Percentiles rank a stretch among this genome's conserved stretches.
phyloP scores from a whole-genome alignment of 2,888 invertebrate genomes.

The Caenorhabditis afra region DNA sequence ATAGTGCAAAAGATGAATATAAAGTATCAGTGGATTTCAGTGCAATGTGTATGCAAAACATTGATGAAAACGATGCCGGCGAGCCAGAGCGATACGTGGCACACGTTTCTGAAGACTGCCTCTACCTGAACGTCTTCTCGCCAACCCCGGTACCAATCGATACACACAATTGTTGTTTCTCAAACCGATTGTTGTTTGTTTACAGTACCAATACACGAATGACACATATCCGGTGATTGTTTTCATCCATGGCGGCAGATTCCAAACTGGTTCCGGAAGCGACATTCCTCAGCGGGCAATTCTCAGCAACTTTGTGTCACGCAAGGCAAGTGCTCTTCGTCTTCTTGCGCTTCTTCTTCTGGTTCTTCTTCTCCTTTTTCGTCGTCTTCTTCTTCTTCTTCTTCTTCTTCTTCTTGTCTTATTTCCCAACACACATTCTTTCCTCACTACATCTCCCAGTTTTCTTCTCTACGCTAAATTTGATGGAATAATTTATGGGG shows the following conservation, averaged over 20 bases:
- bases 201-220: conserved; percentile 78
- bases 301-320: conserved; percentile 82
- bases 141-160: conserved; percentile 84
- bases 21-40: conserved; percentile 55
- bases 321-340: conserved; percentile 83
- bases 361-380: background rate
- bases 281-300: conserved; percentile 76
- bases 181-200: background rate
- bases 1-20: background rate
- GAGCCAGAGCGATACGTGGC: conserved; percentile 71
- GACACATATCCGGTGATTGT: conserved; percentile 90
- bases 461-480: conserved; percentile 37
- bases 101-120: conserved; percentile 87
- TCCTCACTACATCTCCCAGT: conserved; percentile 1
- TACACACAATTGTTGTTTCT: too few species aligned
- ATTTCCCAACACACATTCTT: conserved; percentile 9
- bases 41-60: conserved; percentile 74
- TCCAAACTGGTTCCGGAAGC: conserved; percentile 85
- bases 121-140: conserved; percentile 93
- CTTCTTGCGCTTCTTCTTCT: conserved; percentile 1
- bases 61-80: conserved; percentile 63
- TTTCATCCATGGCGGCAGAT: conserved; percentile 95
- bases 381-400: background rate
- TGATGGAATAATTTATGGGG: conserved; percentile 57
- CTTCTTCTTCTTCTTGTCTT: conserved; percentile 13